These are phyloP conservation scores for Aphis gossypii DNA, from an alignment of 1,140 invertebrate species.

Conservation along the genomic window DNA sequence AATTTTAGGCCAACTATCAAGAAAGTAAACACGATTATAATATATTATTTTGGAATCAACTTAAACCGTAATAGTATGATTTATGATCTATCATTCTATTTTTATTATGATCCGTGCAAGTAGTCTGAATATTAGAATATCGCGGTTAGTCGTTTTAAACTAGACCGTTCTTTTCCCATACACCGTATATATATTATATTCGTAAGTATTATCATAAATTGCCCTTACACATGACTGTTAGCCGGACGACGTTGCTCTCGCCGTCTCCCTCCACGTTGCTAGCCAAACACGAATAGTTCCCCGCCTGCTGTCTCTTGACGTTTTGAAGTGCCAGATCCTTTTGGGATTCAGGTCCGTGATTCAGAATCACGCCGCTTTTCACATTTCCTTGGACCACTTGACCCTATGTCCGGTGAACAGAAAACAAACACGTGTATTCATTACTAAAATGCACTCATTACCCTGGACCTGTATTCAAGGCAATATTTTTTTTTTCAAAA, in stretches of 20 bases:
- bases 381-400: slow-evolving; percentile 81
- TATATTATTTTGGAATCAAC: background rate
- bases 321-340: slow-evolving; percentile 80
- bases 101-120: background rate
- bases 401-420: slow-evolving; percentile 68
- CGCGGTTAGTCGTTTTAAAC: background rate
- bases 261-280: slow-evolving; percentile 89
- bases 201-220: slow-evolving; percentile 3
- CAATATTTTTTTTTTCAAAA: background rate
- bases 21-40: background rate
- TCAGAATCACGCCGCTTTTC: slow-evolving; percentile 82
- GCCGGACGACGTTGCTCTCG: slow-evolving; percentile 77
- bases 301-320: slow-evolving; percentile 78
- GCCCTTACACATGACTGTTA: slow-evolving; percentile 90
- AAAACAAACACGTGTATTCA: slow-evolving; percentile 53
- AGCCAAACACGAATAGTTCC: slow-evolving; percentile 86
- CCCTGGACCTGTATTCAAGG: background rate
- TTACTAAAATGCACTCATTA: slow-evolving; percentile 50
- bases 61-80: background rate
- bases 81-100: background rate
- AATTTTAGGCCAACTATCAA: background rate
- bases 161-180: background rate
- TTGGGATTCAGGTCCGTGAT: slow-evolving; percentile 65
- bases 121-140: background rate
- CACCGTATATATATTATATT: background rate